Percentiles rank a stretch among this genome's conserved stretches.
phyloP scores from a whole-genome alignment of 2,113 vertebrate species.

The Rhea americana region DNA sequence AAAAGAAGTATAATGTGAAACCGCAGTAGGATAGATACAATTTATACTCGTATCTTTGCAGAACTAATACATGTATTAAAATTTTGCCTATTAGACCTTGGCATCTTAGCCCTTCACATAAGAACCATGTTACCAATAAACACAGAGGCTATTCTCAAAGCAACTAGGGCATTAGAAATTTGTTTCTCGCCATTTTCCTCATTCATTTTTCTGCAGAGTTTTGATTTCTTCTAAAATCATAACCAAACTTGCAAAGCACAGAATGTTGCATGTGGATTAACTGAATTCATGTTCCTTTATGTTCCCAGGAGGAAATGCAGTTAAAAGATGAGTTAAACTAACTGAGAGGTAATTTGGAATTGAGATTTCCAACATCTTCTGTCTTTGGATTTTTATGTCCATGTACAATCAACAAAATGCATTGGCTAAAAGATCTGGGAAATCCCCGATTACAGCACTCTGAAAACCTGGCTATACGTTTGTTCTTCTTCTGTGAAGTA shows the following conservation, averaged over 20 bases:
- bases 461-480: not conserved
- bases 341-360: not conserved
- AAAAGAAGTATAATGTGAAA: not conserved
- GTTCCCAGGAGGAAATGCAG: not conserved
- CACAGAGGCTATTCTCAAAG: not conserved
- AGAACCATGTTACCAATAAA: not conserved
- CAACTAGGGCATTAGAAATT: not conserved
- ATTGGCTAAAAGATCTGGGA: not conserved
- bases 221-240: not conserved
- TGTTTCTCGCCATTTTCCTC: fast-evolving
- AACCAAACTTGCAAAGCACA: not conserved
- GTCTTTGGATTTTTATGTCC: not conserved
- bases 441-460: not conserved
- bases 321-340: not conserved
- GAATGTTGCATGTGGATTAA: not conserved
- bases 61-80: not conserved
- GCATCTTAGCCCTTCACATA: not conserved
- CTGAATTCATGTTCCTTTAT: not conserved
- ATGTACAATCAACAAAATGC: not conserved
- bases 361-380: not conserved
- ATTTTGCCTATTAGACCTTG: not conserved
- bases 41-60: not conserved
- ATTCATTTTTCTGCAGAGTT: not conserved
- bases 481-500: not conserved
- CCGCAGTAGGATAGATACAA: not conserved